A percentile compares a stretch with the other conserved stretches of the same genome.
Conservation (phyloP, 1,140 invertebrate genomes). For the Cyrtorhinus lividipennis region DNA sequence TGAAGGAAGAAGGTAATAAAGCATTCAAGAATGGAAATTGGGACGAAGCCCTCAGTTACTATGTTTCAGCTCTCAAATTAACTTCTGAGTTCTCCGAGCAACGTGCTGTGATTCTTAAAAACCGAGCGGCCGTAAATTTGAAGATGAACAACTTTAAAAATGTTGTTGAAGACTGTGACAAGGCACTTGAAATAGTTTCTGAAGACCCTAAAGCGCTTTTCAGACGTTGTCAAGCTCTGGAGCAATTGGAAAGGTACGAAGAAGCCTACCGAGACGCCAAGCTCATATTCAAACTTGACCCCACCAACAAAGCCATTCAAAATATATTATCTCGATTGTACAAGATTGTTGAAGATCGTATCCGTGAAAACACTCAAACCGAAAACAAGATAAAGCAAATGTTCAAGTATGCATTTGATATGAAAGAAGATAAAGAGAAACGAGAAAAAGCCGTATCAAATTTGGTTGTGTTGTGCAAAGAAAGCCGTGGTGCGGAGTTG, state of each 20-base stretch:
- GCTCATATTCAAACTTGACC: conserved; percentile 67
- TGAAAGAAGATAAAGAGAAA: conserved; percentile 50
- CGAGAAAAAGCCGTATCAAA: conserved; percentile 79
- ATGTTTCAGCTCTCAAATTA: conserved; percentile 57
- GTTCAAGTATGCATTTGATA: conserved; percentile 61
- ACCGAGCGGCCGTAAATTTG: conserved; percentile 79
- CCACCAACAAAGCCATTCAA: conserved; percentile 69
- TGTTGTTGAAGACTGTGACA: conserved; percentile 65
- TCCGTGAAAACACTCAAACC: conserved; percentile 49
- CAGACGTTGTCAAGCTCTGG: conserved; percentile 76
- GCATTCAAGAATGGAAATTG: conserved; percentile 70
- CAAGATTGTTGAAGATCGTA: conserved; percentile 60
- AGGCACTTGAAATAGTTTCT: conserved; percentile 59
- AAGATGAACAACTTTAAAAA: conserved; percentile 64
- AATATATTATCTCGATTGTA: conserved; percentile 55
- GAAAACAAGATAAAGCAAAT: conserved; percentile 68
- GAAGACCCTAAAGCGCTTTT: conserved; percentile 91
- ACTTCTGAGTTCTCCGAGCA: conserved; percentile 49
- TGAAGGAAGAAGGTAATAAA: conserved; percentile 78
- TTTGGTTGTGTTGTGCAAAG: conserved; percentile 75
- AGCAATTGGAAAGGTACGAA: conserved; percentile 59
- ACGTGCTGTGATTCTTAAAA: conserved; percentile 70
- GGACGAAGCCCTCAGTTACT: conserved; percentile 61
- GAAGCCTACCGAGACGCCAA: conserved; percentile 89
- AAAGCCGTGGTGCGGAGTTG: conserved; percentile 62